Conservation (phyloP, 2,888 invertebrate species). For the Dexiosoma caninum region DNA sequence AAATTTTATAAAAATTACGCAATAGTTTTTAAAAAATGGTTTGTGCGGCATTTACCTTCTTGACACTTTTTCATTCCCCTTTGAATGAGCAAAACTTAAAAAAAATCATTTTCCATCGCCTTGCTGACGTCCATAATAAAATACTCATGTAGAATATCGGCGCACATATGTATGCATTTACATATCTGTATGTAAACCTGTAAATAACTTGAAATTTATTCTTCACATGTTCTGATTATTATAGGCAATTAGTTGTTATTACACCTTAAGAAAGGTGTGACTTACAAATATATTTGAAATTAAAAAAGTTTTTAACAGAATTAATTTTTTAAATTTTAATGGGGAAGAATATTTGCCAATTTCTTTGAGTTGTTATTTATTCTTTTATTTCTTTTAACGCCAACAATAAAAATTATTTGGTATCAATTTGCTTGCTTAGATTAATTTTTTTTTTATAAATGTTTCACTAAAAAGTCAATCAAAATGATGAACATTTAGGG, state of each 20-base stretch:
- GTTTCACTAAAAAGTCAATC: background rate
- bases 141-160: too few relatives aligned
- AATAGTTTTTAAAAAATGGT: too few relatives aligned
- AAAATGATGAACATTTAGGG: background rate
- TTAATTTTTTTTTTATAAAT: background rate
- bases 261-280: conserved; percentile 13
- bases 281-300: conserved; percentile 5
- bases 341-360: background rate
- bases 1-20: too few relatives aligned
- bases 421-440: background rate
- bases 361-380: background rate
- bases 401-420: background rate
- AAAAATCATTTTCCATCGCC: too few relatives aligned
- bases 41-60: too few relatives aligned
- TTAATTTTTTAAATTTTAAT: background rate
- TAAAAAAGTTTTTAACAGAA: background rate
- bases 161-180: too few relatives aligned
- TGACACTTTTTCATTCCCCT: too few relatives aligned
- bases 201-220: conserved; percentile 43
- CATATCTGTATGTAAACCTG: conserved; percentile 16
- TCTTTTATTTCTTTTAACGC: background rate
- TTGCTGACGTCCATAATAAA: too few relatives aligned
- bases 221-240: conserved; percentile 47
- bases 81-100: too few relatives aligned
- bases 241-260: conserved; percentile 50